phyloP scores from a whole-genome alignment of 2,888 invertebrate genomes.

The Bibio marci region DNA sequence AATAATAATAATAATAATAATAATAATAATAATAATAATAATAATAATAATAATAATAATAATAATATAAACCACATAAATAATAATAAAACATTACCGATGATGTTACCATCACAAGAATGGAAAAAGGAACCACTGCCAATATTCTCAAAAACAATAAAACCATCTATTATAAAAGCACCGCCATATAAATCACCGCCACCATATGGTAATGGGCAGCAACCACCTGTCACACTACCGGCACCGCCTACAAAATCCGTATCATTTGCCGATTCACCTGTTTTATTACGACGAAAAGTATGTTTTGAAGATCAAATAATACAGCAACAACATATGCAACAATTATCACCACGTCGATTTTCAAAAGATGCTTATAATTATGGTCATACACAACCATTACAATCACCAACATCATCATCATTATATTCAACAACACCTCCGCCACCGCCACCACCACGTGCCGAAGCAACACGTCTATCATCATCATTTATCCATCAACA shows the following conservation, averaged over 20 bases:
- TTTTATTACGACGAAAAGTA: conserved; percentile 28
- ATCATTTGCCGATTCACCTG: conserved; percentile 29
- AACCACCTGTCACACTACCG: conserved; percentile 10
- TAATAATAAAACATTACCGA: too few species aligned
- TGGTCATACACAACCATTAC: conserved; percentile 8
- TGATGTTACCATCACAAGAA: neutral
- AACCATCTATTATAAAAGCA: conserved; percentile 16
- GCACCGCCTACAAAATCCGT: conserved; percentile 21
- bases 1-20: too few species aligned
- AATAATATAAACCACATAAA: too few species aligned
- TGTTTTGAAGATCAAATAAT: conserved; percentile 25
- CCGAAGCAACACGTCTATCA: conserved; percentile 54
- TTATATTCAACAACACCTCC: conserved; percentile 33
- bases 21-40: too few species aligned
- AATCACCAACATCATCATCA: conserved; percentile 42
- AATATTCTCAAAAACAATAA: conserved; percentile 13
- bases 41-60: too few species aligned
- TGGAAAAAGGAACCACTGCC: conserved; percentile 5
- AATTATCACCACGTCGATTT: conserved; percentile 15
- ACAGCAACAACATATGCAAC: conserved; percentile 11
- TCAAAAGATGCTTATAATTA: conserved; percentile 2
- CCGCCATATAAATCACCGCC: conserved; percentile 28
- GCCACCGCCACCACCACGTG: conserved; percentile 58
- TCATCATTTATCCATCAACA: conserved; percentile 15
- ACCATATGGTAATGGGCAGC: conserved; percentile 20